Base-by-base conservation (phyloP, 2,797 vertebrate species). In the Betta splendens region DNA sequence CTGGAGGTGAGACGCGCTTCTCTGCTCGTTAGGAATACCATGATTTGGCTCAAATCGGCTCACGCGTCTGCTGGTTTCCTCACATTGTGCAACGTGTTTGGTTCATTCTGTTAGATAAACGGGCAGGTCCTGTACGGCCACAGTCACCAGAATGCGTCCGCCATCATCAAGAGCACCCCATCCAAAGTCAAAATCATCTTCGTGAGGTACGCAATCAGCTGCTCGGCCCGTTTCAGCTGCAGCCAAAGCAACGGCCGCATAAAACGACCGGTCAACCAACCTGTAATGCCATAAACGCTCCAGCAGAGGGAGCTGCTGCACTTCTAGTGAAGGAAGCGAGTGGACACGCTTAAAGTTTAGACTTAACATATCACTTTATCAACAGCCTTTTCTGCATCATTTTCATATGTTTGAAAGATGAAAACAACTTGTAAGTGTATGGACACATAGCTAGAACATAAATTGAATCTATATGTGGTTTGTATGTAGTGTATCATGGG, bases 91-190 rank as follows among this genome's bases (percentile, higher is more conserved):
- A 37, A 56, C 38, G 9, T 29, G 37, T 18, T 44, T n/a, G 51
- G 23, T 69, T 3, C 35, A 0, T 44, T 23, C 50, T 56, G 38
- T 8, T 70, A 98, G 97, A 99, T 99, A 80, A 98, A 98, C 60
- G 95, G 95, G 4, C 95, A 98, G 66, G 92, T 98, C 71, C 92
- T 99, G 0, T 97, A 95, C 49, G 97, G 96, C 84, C 94, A 91
- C 85, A 98, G 95, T 79, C 97, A 99, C 80, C 97, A 99, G 81
- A 98, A 98, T 38, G 97, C 97, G 42, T 98, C 97, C 3, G 94
- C 96, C 71, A 96, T 97, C 64, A 99, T 99, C 85, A 99, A 98
- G 87, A 93, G 94, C 43, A 93, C 94, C 9, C 93, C 93, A 21
- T 97, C 95, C 35, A 96, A 93, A 91, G 97, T 98, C 55, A 95